phyloP scores from a whole-genome alignment of 2,113 vertebrate genomes.

The Alethe diademata region DNA sequence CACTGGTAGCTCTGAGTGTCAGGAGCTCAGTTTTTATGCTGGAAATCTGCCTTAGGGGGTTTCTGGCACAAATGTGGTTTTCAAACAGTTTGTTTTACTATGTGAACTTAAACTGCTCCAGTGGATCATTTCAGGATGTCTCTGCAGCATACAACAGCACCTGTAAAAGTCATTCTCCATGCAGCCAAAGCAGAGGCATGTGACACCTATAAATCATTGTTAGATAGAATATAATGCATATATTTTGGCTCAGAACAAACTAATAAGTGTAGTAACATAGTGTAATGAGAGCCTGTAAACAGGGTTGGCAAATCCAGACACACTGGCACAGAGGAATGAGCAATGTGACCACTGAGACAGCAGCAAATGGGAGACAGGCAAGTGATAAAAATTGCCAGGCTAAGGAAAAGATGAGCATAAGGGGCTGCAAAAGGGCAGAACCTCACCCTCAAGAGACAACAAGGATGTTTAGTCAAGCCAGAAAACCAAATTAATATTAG shows the following conservation, averaged over 20 bases:
- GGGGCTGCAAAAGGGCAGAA: background rate
- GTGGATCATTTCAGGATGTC: background rate
- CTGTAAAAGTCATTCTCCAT: background rate
- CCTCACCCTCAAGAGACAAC: background rate
- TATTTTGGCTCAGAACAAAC: background rate
- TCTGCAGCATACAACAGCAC: background rate
- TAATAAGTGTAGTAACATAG: background rate
- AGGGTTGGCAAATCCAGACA: background rate
- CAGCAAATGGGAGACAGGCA: background rate
- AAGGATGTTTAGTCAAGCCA: background rate
- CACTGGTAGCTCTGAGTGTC: no score
- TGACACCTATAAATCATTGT: background rate
- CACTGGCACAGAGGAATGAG: background rate
- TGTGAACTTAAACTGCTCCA: rapidly evolving
- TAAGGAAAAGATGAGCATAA: background rate
- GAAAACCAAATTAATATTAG: background rate
- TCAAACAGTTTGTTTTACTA: background rate
- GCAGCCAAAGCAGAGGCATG: background rate
- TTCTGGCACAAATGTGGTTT: background rate
- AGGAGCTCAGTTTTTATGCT: background rate
- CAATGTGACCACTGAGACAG: background rate
- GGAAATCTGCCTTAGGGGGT: background rate
- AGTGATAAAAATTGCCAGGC: background rate
- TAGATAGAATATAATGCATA: background rate
- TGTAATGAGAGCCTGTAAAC: background rate